These are phyloP conservation scores for Puffinus mauretanicus DNA, from an alignment of 2,113 vertebrate genomes.

Conservation along the genomic window DNA sequence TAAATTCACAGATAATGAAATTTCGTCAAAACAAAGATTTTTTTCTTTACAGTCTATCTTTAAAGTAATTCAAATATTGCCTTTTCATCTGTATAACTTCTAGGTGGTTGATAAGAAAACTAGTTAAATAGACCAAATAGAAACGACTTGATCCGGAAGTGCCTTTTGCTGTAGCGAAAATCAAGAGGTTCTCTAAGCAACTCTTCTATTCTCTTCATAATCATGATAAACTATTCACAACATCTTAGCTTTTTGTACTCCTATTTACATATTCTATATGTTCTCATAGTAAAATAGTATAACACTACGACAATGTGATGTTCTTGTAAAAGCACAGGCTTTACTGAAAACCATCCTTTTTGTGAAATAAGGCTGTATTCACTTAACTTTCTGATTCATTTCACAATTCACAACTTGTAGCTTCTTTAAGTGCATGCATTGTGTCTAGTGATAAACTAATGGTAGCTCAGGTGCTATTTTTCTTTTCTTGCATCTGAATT, in stretches of 20 bases:
- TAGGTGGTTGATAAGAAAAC: not conserved
- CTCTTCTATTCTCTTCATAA: not conserved
- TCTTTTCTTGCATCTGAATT: conserved; percentile 15
- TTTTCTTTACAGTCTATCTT: not conserved
- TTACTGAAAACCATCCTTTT: not conserved
- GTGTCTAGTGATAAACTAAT: not conserved
- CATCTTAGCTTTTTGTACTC: not conserved
- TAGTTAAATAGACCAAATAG: not conserved
- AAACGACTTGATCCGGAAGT: not conserved
- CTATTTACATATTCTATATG: not conserved
- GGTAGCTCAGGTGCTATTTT: not conserved
- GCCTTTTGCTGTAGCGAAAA: not conserved
- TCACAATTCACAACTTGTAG: not conserved
- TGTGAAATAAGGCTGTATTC: not conserved
- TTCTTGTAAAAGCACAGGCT: not conserved
- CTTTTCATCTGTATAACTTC: not conserved
- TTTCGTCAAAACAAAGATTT: not conserved
- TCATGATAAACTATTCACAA: not conserved
- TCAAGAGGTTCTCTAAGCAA: not conserved
- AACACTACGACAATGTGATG: not conserved
- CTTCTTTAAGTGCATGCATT: not conserved
- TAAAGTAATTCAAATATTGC: not conserved
- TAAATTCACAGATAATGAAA: not conserved
- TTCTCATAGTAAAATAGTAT: not conserved
- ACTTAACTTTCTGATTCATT: not conserved